These are phyloP conservation scores for Hapalemur alaotrensis DNA, from an alignment of 2,797 vertebrate species.

Conservation along the genomic window DNA sequence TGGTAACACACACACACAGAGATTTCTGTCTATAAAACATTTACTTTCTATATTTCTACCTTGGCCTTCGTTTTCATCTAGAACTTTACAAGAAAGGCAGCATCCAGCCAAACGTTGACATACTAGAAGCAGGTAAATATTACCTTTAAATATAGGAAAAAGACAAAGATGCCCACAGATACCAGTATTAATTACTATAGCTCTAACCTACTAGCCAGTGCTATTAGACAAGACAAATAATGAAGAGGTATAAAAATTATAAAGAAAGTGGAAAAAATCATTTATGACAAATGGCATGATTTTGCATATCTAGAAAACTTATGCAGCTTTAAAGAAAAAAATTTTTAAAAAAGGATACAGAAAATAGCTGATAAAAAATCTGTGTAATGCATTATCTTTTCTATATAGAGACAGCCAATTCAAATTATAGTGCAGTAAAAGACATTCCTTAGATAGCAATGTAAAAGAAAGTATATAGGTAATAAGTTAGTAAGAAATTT, in stretches of 20 bases:
- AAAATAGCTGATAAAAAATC: neutral
- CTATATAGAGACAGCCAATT: neutral
- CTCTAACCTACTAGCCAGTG: neutral
- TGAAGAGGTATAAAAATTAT: neutral
- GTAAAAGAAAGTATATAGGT: neutral
- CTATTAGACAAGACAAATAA: neutral
- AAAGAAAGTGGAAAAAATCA: neutral
- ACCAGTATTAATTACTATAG: neutral
- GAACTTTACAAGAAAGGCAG: neutral
- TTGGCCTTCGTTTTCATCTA: neutral
- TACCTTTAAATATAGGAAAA: neutral
- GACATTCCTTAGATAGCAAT: neutral
- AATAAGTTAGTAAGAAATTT: neutral
- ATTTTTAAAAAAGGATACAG: neutral
- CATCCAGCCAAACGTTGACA: neutral
- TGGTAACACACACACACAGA: neutral
- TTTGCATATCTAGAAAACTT: neutral
- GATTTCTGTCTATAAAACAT: neutral
- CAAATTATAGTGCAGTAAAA: neutral
- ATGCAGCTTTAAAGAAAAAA: neutral
- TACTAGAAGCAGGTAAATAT: neutral
- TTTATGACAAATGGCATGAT: neutral
- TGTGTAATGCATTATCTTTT: neutral
- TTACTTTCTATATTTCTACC: neutral
- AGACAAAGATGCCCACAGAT: neutral